Conservation (phyloP, 1,140 invertebrate species). For the Formica selysi region DNA sequence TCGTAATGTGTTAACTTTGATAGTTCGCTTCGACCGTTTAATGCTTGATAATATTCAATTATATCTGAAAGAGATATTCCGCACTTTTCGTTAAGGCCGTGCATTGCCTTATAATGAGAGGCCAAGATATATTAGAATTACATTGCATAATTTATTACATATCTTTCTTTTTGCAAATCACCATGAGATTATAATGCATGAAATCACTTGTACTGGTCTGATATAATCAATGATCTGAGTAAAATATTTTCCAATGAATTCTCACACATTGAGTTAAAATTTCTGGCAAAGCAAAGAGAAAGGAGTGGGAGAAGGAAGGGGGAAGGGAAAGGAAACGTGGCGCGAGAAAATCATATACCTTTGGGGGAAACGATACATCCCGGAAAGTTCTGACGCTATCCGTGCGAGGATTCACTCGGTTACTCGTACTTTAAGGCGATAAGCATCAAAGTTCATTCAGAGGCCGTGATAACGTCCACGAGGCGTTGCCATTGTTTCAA, state of each 20-base stretch:
- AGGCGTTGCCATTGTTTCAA: slow-evolving; percentile 72
- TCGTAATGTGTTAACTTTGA: neutral
- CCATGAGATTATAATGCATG: slow-evolving; percentile 28
- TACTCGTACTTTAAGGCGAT: slow-evolving; percentile 68
- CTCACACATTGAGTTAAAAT: slow-evolving; percentile 20
- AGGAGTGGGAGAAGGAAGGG: neutral
- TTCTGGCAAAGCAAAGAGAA: slow-evolving; percentile 16
- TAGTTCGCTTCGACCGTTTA: neutral
- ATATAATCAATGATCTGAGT: neutral
- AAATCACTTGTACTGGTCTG: neutral
- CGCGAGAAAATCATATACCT: slow-evolving; percentile 39
- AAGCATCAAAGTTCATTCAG: slow-evolving; percentile 76
- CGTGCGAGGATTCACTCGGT: slow-evolving; percentile 72
- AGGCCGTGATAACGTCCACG: slow-evolving; percentile 71
- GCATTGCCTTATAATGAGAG: neutral
- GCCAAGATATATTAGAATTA: neutral
- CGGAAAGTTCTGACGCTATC: slow-evolving; percentile 73
- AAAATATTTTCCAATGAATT: slow-evolving; percentile 41
- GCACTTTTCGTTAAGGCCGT: neutral
- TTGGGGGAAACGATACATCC: slow-evolving; percentile 66
- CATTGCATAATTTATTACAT: neutral
- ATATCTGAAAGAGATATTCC: neutral
- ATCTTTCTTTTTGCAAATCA: slow-evolving; percentile 5
- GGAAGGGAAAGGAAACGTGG: neutral
- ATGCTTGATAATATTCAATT: neutral